Conservation (phyloP, 2,113 vertebrate genomes). For the Rhizomys pruinosus region DNA sequence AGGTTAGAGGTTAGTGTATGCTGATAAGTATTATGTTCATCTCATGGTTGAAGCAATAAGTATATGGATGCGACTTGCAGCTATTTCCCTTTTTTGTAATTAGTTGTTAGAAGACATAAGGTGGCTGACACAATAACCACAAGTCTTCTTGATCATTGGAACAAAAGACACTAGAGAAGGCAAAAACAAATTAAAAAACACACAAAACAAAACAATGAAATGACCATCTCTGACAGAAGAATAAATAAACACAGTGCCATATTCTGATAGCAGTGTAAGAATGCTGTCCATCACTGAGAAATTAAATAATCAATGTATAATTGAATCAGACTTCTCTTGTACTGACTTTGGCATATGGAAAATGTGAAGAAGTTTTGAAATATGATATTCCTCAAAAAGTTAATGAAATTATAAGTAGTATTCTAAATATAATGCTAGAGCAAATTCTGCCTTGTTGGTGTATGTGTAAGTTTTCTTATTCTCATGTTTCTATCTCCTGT, state of each 20-base stretch:
- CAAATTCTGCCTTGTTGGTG: not conserved
- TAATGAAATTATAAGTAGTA: not conserved
- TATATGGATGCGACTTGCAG: not conserved
- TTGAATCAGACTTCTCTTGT: constrained; percentile 41
- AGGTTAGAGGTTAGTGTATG: not conserved
- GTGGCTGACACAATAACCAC: not conserved
- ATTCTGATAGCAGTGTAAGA: not conserved
- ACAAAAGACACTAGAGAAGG: not conserved
- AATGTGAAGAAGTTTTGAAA: not conserved
- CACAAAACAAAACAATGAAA: not conserved
- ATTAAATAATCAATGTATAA: not conserved
- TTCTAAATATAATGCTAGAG: not conserved
- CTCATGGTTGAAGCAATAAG: not conserved
- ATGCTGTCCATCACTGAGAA: not conserved
- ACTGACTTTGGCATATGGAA: not conserved
- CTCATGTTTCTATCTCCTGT: not conserved
- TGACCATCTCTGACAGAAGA: not conserved
- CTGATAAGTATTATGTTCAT: not conserved
- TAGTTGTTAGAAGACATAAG: not conserved
- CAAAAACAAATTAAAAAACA: not conserved
- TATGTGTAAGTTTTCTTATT: not conserved
- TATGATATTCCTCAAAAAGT: constrained; percentile 38
- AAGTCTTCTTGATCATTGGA: not conserved
- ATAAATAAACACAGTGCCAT: not conserved
- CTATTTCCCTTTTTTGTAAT: not conserved